phyloP scores from a whole-genome alignment of 1,140 invertebrate species.

The Dendrolimus kikuchii region DNA sequence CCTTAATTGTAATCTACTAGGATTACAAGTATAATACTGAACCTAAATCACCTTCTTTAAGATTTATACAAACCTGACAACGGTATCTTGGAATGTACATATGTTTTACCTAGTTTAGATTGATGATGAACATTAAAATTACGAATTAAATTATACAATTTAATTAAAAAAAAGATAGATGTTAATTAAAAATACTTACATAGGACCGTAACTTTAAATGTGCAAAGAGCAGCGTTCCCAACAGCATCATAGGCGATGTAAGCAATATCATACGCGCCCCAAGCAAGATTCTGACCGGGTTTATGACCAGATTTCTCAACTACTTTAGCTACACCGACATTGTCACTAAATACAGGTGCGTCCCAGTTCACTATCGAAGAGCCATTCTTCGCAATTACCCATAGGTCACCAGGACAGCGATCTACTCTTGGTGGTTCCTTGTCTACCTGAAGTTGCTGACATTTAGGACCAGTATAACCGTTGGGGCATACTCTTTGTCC shows the following conservation, averaged over 20 bases:
- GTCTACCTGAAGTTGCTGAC: slow-evolving; percentile 87
- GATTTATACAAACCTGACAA: too few relatives aligned
- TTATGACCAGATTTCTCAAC: slow-evolving; percentile 90
- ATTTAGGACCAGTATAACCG: slow-evolving; percentile 88
- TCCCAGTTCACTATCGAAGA: slow-evolving; percentile 95
- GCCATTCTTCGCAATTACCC: slow-evolving; percentile 94
- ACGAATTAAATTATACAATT: too few relatives aligned
- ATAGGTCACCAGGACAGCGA: slow-evolving; percentile 93
- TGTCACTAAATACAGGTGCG: slow-evolving; percentile 92
- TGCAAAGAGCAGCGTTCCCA: slow-evolving; percentile 92
- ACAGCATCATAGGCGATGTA: slow-evolving; percentile 94
- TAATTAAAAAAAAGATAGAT: too few relatives aligned
- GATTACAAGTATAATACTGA: too few relatives aligned
- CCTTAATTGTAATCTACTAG: too few relatives aligned
- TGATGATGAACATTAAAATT: too few relatives aligned
- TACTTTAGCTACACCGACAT: slow-evolving; percentile 85
- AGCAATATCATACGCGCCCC: slow-evolving; percentile 94
- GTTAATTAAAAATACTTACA: slow-evolving; percentile 74
- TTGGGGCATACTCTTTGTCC: slow-evolving; percentile 90
- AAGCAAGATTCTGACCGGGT: slow-evolving; percentile 92
- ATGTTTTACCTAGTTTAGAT: too few relatives aligned
- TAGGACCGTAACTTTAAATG: slow-evolving; percentile 93
- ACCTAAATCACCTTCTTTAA: too few relatives aligned
- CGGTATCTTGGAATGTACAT: too few relatives aligned
- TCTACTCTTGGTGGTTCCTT: slow-evolving; percentile 90